Evolutionary conservation across 2,113 vertebrate genomes (phyloP).

Genomic region (Leiothrix lutea): DNA sequence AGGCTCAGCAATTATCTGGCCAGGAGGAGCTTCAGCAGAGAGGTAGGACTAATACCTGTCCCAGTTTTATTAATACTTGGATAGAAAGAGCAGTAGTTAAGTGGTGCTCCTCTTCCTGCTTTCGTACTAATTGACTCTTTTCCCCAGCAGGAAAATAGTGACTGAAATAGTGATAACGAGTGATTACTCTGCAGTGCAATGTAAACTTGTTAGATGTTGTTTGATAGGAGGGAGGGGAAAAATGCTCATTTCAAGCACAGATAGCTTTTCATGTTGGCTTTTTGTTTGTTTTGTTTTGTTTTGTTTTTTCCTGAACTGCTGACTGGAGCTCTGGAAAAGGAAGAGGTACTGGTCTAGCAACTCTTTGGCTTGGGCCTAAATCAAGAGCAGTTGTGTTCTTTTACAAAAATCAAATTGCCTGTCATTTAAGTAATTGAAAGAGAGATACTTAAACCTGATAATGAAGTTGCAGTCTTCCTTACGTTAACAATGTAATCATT

Average conservation of each 20-base stretch:
- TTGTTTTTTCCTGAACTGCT: background rate
- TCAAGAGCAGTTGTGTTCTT: background rate
- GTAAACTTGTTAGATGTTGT: background rate
- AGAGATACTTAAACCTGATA: conserved; percentile 22
- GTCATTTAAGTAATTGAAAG: conserved; percentile 30
- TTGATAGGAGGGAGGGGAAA: background rate
- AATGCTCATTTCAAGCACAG: background rate
- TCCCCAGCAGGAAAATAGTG: background rate
- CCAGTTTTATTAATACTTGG: background rate
- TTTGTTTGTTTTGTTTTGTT: background rate
- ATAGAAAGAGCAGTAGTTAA: background rate
- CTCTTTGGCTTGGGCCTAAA: background rate
- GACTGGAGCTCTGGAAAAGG: background rate
- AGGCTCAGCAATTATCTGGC: background rate
- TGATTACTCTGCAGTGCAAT: background rate
- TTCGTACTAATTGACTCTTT: background rate
- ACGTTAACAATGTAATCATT: conserved; percentile 28
- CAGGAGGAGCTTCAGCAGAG: background rate
- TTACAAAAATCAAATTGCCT: background rate
- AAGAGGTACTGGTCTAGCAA: background rate
- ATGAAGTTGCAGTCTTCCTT: conserved; percentile 46
- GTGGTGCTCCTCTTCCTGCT: background rate
- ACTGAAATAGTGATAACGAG: background rate
- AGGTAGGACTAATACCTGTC: background rate
- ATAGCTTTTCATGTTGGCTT: background rate